Base-by-base conservation (phyloP, 2,888 invertebrate species). In the Corbicula japonica region DNA sequence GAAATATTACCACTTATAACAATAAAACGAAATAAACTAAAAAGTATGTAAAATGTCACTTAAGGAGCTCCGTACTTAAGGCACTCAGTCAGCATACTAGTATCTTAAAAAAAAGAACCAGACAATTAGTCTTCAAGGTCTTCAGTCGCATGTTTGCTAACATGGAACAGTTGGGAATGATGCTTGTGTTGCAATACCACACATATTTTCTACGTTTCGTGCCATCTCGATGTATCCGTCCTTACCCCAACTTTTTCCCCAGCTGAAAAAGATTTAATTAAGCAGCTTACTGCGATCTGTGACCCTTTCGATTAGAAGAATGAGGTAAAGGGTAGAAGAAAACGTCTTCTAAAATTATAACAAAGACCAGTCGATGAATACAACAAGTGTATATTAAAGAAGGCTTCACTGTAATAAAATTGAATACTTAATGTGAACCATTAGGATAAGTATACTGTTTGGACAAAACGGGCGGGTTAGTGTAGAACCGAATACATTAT, bases 141-240 rank as follows among this genome's bases (percentile, higher is more conserved):
- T n/a, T n/a, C n/a, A n/a, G n/a, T n/a, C n/a, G n/a, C n/a, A n/a
- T n/a, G n/a, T n/a, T n/a, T n/a, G n/a, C n/a, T n/a, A n/a, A n/a
- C n/a, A n/a, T n/a, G n/a, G n/a, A n/a, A 88, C 81, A 12, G 81
- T 74, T 1, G 88, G 88, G 70, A 86, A 88, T 58, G 87, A 87
- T 66, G 88, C 87, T n/a, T 56, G 48, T 10, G 88, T 85, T 10
- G 88, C 87, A 10, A 88, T 83, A 12, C 88, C 88, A 32, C 88
- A 88, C 84, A 84, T 83, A 66, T 88, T 88, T 38, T 76, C 61
- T 56, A 84, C 71, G 76, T 88, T 87, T 35, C 87, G 76, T 1
- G 85, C 76, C 82, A 88, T 85, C 68, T 71, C 72, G 71, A 88
- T 70, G 82, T 87, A 88, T 0, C 88, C 88, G 12, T 81, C 46